Percentiles rank a stretch among this genome's conserved stretches.
These are phyloP conservation scores for Orthonychiurus folsomi DNA, from an alignment of 2,888 invertebrate genomes.

Conservation along the genomic window DNA sequence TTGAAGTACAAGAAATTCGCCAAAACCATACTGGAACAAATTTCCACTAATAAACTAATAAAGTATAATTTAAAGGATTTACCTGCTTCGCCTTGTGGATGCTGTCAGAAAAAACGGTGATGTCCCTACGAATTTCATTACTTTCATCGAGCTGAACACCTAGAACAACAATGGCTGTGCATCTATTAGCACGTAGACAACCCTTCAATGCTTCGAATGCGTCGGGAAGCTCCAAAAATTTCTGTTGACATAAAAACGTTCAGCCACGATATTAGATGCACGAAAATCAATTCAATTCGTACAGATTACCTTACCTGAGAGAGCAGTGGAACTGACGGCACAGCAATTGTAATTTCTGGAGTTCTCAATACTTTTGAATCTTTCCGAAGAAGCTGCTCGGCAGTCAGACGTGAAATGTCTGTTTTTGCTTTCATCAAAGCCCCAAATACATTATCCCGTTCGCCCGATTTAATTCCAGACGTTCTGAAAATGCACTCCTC, in stretches of 20 bases:
- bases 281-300: neutral
- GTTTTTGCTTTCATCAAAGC: constrained; percentile 56
- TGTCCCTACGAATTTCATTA: constrained; percentile 33
- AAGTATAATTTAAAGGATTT: neutral
- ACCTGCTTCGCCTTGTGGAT: constrained; percentile 40
- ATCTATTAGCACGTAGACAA: constrained; percentile 30
- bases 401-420: constrained; percentile 56
- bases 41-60: neutral
- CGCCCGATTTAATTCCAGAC: constrained; percentile 20
- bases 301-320: constrained; percentile 49
- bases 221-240: constrained; percentile 37
- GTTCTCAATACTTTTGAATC: constrained; percentile 59
- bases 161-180: constrained; percentile 39
- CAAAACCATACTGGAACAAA: neutral
- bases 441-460: constrained; percentile 49
- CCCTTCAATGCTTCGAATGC: constrained; percentile 32
- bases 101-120: constrained; percentile 37
- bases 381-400: constrained; percentile 61
- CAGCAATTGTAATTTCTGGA: constrained; percentile 49
- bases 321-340: constrained; percentile 56
- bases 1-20: no score
- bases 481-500: constrained; percentile 40
- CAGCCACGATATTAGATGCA: neutral
- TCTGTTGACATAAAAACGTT: constrained; percentile 20
- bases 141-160: constrained; percentile 30